Conservation (phyloP, 2,888 invertebrate genomes). For the Argyresthia albistria region DNA sequence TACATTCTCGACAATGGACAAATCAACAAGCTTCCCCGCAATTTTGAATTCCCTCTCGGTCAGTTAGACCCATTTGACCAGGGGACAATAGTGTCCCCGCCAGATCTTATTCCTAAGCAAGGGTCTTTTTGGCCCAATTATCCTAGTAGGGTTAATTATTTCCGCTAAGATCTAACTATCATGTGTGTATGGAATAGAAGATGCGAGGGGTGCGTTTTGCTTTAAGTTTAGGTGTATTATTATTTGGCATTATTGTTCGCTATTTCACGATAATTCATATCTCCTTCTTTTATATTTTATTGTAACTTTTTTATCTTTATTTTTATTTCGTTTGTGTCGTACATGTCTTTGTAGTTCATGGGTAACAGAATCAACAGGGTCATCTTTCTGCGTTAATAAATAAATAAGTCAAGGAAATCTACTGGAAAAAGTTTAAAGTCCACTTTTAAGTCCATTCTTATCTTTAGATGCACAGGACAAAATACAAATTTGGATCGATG, state of each 20-base stretch:
- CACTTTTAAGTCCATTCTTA: too few species aligned
- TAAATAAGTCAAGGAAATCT: too few species aligned
- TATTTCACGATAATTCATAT: too few species aligned
- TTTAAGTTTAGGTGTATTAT: background rate
- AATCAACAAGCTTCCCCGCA: slow-evolving; percentile 39
- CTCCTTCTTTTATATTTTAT: too few species aligned
- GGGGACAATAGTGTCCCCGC: slow-evolving; percentile 56
- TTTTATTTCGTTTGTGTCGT: too few species aligned
- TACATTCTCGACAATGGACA: slow-evolving; percentile 31
- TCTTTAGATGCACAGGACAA: too few species aligned
- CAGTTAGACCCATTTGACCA: slow-evolving; percentile 31
- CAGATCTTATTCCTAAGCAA: slow-evolving; percentile 61
- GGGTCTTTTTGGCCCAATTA: slow-evolving; percentile 59
- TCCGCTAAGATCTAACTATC: slow-evolving; percentile 41
- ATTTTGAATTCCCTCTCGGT: slow-evolving; percentile 58
- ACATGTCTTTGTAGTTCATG: too few species aligned
- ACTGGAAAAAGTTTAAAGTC: too few species aligned
- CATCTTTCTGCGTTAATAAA: too few species aligned
- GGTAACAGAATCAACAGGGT: too few species aligned
- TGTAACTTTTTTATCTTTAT: too few species aligned
- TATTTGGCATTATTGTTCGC: background rate
- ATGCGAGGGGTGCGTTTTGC: background rate
- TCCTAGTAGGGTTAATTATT: slow-evolving; percentile 48
- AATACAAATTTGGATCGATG: too few species aligned
- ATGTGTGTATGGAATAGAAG: slow-evolving; percentile 3